These are phyloP conservation scores for Zaprionus tsacasi DNA, from an alignment of 1,140 invertebrate genomes.

Conservation along the genomic window DNA sequence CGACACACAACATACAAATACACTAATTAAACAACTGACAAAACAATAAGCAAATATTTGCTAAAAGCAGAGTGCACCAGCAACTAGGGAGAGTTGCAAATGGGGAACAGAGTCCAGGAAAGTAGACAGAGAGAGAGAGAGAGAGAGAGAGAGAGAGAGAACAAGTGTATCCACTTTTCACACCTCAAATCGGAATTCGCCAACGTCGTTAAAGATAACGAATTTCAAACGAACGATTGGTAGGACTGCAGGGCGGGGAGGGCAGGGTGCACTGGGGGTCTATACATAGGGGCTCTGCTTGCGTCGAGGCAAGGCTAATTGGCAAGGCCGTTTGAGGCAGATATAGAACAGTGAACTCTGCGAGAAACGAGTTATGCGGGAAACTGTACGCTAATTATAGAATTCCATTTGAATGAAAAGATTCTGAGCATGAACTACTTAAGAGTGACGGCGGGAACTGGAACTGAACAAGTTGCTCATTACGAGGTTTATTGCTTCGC, in stretches of 20 bases:
- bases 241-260: conserved; percentile 1
- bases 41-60: conserved; percentile 54
- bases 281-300: background rate
- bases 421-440: background rate
- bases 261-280: background rate
- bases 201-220: conserved; percentile 29
- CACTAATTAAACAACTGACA: conserved; percentile 47
- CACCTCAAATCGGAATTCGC: conserved; percentile 54
- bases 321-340: conserved; percentile 57
- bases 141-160: conserved; percentile 32
- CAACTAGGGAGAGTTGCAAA: conserved; percentile 5
- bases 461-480: background rate
- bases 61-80: conserved; percentile 28
- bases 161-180: conserved; percentile 69
- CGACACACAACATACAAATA: conserved; percentile 43
- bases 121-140: conserved; percentile 43
- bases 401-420: background rate
- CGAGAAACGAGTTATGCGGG: conserved; percentile 1
- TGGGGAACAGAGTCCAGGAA: background rate
- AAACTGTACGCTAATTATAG: conserved; percentile 8
- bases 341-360: conserved; percentile 12
- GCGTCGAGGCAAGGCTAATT: conserved; percentile 61
- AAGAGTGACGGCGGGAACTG: background rate
- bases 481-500: background rate
- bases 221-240: background rate